Conservation (phyloP, 2,888 invertebrate genomes). For the Drosophila diplacantha region DNA sequence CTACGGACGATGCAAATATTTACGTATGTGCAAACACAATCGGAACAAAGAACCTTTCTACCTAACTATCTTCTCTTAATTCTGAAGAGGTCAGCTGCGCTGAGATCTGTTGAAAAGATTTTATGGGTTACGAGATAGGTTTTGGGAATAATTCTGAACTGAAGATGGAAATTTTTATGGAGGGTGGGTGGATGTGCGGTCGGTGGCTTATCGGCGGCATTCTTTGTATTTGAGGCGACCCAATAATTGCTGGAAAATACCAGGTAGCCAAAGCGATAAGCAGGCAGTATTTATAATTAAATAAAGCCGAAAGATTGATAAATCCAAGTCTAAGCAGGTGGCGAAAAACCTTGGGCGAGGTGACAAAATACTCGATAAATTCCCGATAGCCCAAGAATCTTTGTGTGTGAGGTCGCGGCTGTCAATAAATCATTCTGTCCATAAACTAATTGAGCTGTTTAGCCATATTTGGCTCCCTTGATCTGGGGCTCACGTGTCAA, state of each 20-base stretch:
- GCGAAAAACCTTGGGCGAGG: conserved; percentile 2
- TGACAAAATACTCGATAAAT: conserved; percentile 13
- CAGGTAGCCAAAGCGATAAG: conserved; percentile 55
- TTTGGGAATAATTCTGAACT: conserved; percentile 15
- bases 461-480: conserved; percentile 32
- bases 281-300: conserved; percentile 42
- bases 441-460: conserved; percentile 54
- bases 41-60: conserved; percentile 17
- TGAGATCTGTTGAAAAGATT: conserved; percentile 17
- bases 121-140: conserved; percentile 1
- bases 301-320: conserved; percentile 20
- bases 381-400: background rate
- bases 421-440: conserved; percentile 51
- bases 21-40: conserved; percentile 14
- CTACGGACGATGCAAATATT: conserved; percentile 34
- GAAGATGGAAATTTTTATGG: conserved; percentile 15
- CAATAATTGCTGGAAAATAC: conserved; percentile 45
- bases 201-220: conserved; percentile 53
- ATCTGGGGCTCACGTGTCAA: conserved; percentile 42
- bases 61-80: background rate
- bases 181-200: conserved; percentile 4
- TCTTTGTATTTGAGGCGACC: conserved; percentile 43
- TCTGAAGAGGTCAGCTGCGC: conserved; percentile 31
- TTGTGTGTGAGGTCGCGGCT: conserved; percentile 30
- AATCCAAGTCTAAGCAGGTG: conserved; percentile 12